Conservation (phyloP, 2,797 vertebrate species). For the Cheirogaleus major region DNA sequence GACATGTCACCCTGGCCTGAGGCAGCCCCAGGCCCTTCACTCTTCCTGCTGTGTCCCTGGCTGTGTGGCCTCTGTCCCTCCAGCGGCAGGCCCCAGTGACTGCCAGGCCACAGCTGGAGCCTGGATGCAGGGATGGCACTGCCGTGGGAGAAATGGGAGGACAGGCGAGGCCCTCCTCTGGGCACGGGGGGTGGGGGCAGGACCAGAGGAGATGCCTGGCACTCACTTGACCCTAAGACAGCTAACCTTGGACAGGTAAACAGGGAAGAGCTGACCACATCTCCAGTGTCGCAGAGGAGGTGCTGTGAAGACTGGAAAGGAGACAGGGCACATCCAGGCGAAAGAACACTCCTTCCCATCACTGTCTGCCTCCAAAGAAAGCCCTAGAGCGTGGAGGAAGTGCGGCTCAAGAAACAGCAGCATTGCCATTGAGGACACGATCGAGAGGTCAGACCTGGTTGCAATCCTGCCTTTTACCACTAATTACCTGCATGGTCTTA, state of each 20-base stretch:
- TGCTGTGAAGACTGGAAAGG: background rate
- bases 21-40: background rate
- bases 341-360: background rate
- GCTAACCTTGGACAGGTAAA: background rate
- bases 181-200: background rate
- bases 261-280: background rate
- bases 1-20: too few relatives aligned
- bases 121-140: background rate
- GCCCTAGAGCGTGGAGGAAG: background rate
- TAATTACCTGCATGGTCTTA: background rate
- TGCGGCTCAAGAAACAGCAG: background rate
- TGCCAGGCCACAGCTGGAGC: background rate
- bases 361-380: background rate
- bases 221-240: background rate
- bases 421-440: background rate
- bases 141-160: background rate
- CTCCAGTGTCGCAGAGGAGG: background rate
- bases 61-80: background rate
- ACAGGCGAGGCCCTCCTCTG: background rate
- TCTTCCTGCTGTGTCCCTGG: background rate
- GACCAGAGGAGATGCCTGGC: background rate
- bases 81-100: background rate
- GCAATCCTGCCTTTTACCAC: background rate
- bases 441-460: background rate
- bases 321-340: background rate